Evolutionary conservation across 2,113 vertebrate species (phyloP), one percentile per base, ranked within the genome.

Genomic region (Acrocephalus arundinaceus): DNA sequence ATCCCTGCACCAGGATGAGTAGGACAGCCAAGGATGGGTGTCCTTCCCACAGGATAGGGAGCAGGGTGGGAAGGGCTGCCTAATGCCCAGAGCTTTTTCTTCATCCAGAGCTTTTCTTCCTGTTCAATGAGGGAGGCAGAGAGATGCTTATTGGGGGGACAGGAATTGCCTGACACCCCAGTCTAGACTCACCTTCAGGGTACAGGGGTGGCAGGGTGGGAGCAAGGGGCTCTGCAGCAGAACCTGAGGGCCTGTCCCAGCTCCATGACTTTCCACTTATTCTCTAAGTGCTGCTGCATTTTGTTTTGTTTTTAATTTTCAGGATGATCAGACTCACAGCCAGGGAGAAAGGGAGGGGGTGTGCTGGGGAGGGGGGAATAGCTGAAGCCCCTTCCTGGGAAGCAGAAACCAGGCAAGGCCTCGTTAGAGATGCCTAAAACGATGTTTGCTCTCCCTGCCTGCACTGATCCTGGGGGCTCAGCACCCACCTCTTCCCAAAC

Each of bases 241-340:
- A 66, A 82, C 54, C 45, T 24, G 43, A 68, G 25, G 8, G 14
- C 13, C 37, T 10, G 5, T 49, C 92, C 77, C 17, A 5, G 84
- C 75, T 93, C 54, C 52, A 52, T 0, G 3, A 46, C 54, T 85
- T 92, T 41, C 52, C 30, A 9, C 27, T 78, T 48, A 5, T 35
- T 57, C 72, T 88, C 20, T 41, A 21, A 93, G 49, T 37, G 62
- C 90, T 85, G 68, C 77, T 84, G 82, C 3, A 1, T 89, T 93
- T 78, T 87, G 65, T 61, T 86, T 96, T 85, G 85, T 80, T 96
- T 97, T 96, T 96, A 97, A 97, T 97, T 97, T 97, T 96, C 97
- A 97, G 97, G 96, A 94, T 96, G 97, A 97, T 97, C 96, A 90
- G 94, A 93, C 46, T 92, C 96, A 91, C 96, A 96, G 96, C 51